A percentile compares a stretch with the other conserved stretches of the same genome.
Evolutionary conservation across 2,888 invertebrate species (phyloP).

Genomic region (Trichopoda pennipes): DNA sequence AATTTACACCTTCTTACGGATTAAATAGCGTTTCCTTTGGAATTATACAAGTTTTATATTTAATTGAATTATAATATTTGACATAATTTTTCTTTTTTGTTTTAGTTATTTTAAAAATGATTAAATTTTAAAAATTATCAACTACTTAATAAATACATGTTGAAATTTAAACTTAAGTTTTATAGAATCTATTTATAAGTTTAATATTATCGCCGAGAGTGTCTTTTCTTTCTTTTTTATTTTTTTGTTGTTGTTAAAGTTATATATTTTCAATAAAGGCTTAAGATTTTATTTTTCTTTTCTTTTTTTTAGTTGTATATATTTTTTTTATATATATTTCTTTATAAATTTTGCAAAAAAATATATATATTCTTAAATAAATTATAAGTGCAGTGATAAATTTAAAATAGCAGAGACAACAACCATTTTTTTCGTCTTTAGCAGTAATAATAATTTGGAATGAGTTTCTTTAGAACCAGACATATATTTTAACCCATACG

Average conservation of each 20-base stretch:
- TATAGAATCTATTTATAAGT: conserved; percentile 9
- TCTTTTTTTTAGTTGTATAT: conserved; percentile 4
- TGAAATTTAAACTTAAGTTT: no score
- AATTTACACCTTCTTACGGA: no score
- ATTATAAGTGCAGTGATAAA: background rate
- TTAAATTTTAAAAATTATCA: conserved; percentile 33
- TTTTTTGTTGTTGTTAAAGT: no score
- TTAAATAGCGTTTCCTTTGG: no score
- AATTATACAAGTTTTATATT: background rate
- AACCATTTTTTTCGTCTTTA: background rate
- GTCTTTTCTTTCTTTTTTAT: conserved; percentile 1
- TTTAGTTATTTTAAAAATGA: conserved; percentile 9
- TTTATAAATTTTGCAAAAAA: no score
- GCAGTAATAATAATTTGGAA: no score
- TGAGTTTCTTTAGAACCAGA: no score
- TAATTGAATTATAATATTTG: conserved; percentile 4
- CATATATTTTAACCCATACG: no score
- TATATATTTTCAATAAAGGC: background rate
- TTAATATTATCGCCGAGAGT: background rate
- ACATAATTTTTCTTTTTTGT: background rate
- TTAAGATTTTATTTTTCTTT: conserved; percentile 11
- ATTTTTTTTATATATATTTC: background rate
- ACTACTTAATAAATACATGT: conserved; percentile 25
- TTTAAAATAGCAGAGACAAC: background rate
- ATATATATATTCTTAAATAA: background rate